Evolutionary conservation across 2,888 invertebrate species (phyloP).

Genomic region (Andrena minutula): DNA sequence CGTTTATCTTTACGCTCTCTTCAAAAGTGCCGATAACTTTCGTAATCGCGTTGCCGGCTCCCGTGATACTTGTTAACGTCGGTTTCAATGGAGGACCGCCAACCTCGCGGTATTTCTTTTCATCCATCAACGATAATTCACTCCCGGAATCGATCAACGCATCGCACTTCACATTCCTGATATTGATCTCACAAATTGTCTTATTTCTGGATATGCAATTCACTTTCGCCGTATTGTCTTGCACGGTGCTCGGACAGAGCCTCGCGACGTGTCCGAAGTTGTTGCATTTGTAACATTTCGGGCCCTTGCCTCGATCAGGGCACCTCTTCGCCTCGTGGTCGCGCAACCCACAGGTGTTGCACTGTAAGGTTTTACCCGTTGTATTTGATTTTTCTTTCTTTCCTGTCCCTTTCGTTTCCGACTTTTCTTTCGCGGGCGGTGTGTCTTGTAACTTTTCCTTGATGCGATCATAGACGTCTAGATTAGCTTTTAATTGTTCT

Average conservation of each 20-base stretch:
- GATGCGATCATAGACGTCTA: conserved; percentile 55
- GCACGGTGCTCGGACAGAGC: background rate
- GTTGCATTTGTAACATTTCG: conserved; percentile 25
- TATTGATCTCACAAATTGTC: too few relatives aligned
- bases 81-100: too few relatives aligned
- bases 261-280: conserved; percentile 10
- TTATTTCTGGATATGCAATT: conserved; percentile 1
- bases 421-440: background rate
- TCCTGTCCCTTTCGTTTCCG: background rate
- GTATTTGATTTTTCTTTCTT: background rate
- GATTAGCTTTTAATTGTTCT: conserved; percentile 45
- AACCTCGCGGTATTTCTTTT: too few relatives aligned
- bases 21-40: too few relatives aligned
- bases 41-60: too few relatives aligned
- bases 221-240: background rate
- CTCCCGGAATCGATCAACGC: too few relatives aligned
- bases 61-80: too few relatives aligned
- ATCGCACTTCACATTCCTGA: too few relatives aligned
- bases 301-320: conserved; percentile 25
- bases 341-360: conserved; percentile 52
- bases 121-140: too few relatives aligned
- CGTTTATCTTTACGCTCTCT: background rate
- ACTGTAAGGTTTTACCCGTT: conserved; percentile 10
- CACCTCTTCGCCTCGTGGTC: conserved; percentile 53
- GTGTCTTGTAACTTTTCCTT: conserved; percentile 28